These are phyloP conservation scores for Indicator indicator DNA, from an alignment of 2,113 vertebrate genomes.

Conservation along the genomic window DNA sequence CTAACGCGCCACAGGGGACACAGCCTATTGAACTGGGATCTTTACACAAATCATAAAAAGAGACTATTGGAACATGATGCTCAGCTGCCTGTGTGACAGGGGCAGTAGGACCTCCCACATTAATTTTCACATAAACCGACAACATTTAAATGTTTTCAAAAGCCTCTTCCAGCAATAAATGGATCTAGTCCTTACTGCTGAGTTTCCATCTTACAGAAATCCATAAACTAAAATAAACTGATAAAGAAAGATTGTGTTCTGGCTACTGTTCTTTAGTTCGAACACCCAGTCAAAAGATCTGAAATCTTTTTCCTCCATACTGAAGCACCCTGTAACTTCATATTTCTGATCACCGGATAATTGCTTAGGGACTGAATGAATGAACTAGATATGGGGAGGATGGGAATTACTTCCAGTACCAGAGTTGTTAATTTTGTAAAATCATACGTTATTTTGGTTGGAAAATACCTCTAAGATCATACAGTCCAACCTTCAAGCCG, in stretches of 20 bases:
- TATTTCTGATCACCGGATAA: background rate
- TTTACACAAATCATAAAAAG: background rate
- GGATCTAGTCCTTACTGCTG: background rate
- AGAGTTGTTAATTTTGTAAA: background rate
- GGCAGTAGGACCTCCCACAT: background rate
- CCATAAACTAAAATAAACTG: background rate
- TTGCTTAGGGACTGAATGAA: background rate
- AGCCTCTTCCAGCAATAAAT: background rate
- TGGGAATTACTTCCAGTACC: background rate
- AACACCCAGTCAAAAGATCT: background rate
- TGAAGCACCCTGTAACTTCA: background rate
- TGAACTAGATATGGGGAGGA: background rate
- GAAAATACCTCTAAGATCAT: no score
- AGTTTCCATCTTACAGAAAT: background rate
- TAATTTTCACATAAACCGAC: background rate
- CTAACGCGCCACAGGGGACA: accelerated
- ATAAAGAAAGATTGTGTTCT: accelerated
- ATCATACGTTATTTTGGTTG: no score
- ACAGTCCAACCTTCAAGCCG: no score
- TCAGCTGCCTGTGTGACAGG: background rate
- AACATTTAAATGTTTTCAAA: background rate
- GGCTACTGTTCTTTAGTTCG: background rate
- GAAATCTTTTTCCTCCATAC: background rate
- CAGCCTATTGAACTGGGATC: accelerated
- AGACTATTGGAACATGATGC: accelerated